phyloP scores from a whole-genome alignment of 2,113 vertebrate species.

The Anoplopoma fimbria region DNA sequence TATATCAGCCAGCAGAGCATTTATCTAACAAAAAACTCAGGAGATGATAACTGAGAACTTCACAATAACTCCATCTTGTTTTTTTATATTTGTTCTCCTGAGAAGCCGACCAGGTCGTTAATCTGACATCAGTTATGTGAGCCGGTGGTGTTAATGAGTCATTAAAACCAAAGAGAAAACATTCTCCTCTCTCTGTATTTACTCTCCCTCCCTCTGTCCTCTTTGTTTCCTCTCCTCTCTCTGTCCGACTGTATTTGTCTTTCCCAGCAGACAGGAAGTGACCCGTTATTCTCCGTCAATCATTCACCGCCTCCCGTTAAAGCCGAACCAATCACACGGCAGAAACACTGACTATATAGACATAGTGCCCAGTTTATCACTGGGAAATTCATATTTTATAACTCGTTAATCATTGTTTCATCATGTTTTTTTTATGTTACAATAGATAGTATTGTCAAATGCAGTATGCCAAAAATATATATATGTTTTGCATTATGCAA shows the following conservation, averaged over 20 bases:
- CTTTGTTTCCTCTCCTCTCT: constrained; percentile 34
- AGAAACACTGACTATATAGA: background rate
- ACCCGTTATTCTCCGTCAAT: constrained; percentile 35
- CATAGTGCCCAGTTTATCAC: background rate
- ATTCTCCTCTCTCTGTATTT: constrained; percentile 28
- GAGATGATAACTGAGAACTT: too few relatives aligned
- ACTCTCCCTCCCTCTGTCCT: background rate
- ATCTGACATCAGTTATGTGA: background rate
- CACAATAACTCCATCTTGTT: background rate
- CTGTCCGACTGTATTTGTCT: constrained; percentile 65
- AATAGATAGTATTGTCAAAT: too few relatives aligned
- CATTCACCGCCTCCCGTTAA: constrained; percentile 34
- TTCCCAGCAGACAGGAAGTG: constrained; percentile 72
- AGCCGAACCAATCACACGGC: constrained; percentile 16
- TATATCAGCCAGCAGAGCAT: background rate
- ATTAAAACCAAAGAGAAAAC: constrained; percentile 48
- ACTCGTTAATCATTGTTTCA: background rate
- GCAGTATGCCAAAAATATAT: too few relatives aligned
- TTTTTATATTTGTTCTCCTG: background rate
- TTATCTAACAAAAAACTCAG: background rate
- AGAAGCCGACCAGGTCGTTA: background rate
- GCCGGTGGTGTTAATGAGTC: constrained; percentile 47
- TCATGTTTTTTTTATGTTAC: too few relatives aligned
- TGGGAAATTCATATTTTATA: background rate
- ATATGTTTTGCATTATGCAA: too few relatives aligned